Conservation (phyloP, 2,797 vertebrate species). For the Cyclopterus lumpus region DNA sequence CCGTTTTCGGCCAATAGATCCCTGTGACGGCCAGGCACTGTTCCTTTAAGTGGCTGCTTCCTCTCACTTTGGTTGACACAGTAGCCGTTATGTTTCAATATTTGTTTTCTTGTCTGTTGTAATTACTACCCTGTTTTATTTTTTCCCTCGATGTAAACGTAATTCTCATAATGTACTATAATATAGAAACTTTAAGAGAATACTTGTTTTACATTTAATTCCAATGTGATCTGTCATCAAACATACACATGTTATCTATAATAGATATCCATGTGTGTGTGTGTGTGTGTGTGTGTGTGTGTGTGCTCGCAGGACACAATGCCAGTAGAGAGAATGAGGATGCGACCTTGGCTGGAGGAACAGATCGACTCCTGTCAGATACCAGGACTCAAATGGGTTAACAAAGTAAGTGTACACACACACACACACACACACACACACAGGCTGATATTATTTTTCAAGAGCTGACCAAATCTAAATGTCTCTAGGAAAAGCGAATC, state of each 20-base stretch:
- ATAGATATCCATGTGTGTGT: background rate
- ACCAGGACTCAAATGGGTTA: conserved; percentile 95
- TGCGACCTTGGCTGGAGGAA: conserved; percentile 98
- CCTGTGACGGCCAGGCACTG: background rate
- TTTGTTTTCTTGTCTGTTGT: background rate
- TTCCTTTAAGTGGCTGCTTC: background rate
- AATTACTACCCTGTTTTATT: background rate
- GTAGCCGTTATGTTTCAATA: background rate
- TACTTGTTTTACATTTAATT: background rate
- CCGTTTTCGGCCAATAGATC: background rate
- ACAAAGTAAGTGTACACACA: conserved; percentile 85
- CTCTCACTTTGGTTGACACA: background rate
- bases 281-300: conserved; percentile 7
- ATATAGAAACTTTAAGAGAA: background rate
- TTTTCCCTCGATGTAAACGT: too few species aligned
- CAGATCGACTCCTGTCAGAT: conserved; percentile 95
- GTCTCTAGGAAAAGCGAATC: conserved; percentile 93
- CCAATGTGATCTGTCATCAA: background rate
- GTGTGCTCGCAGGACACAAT: conserved; percentile 83
- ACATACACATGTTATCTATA: too few species aligned
- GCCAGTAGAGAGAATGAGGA: conserved; percentile 98
- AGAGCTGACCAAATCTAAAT: conserved; percentile 12
- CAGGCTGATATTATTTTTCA: too few species aligned
- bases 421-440: background rate
- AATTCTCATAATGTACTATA: background rate